Conservation (phyloP, 2,797 vertebrate species). For the Hippopotamyrus pictus region DNA sequence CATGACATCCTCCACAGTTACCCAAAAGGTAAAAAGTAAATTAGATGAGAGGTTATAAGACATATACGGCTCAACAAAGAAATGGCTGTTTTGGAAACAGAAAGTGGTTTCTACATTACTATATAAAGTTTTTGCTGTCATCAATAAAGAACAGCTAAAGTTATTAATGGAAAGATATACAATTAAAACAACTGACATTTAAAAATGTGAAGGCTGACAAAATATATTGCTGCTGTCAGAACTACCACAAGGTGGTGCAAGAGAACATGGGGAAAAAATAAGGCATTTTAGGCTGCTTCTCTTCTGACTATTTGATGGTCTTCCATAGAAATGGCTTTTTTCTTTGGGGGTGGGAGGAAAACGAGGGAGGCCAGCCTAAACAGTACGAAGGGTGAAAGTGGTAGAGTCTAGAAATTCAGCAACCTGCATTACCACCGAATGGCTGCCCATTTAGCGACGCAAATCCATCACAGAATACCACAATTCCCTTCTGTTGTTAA, state of each 20-base stretch:
- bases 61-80: not conserved
- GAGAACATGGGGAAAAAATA: not conserved
- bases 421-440: not conserved
- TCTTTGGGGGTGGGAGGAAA: not conserved
- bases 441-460: not conserved
- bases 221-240: not conserved
- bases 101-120: not conserved
- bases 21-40: not conserved
- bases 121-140: not conserved
- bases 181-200: not conserved
- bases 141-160: not conserved
- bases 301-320: not conserved
- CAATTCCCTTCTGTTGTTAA: not conserved
- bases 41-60: not conserved
- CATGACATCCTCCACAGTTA: not conserved
- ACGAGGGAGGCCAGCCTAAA: not conserved
- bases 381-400: not conserved
- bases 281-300: not conserved
- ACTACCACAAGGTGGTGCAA: constrained; percentile 44
- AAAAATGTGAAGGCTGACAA: not conserved
- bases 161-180: not conserved
- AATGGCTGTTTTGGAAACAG: not conserved
- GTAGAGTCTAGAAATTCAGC: not conserved
- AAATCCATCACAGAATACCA: not conserved
- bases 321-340: not conserved